These are phyloP conservation scores for Stichodactyla mertensii DNA, from an alignment of 64 coral and sea anemone genomes.

Conservation along the genomic window DNA sequence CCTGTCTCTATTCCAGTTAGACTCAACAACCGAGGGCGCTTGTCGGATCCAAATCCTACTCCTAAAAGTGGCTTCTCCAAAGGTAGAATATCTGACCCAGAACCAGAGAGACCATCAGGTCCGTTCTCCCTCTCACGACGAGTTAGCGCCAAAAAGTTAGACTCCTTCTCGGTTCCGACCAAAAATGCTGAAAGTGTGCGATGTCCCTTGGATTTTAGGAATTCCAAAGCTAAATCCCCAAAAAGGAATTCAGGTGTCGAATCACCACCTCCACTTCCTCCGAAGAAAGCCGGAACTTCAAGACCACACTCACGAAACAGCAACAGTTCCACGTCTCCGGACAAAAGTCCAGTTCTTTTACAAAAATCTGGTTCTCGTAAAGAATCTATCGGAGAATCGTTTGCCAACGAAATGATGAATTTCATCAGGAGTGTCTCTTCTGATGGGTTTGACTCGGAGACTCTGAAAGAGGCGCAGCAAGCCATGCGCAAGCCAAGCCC, in stretches of 20 bases:
- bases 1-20: background rate
- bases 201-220: background rate
- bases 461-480: background rate
- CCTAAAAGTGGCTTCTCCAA: background rate
- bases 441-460: background rate
- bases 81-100: background rate
- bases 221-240: background rate
- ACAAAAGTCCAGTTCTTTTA: constrained; percentile 3
- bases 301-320: background rate
- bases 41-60: background rate
- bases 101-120: background rate
- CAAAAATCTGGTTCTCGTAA: background rate
- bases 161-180: background rate
- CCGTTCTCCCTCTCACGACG: constrained; percentile 3
- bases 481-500: background rate
- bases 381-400: background rate
- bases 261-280: background rate
- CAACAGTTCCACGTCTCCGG: background rate
- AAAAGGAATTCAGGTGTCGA: background rate
- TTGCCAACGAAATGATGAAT: background rate
- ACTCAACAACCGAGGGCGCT: background rate
- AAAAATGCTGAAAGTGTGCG: background rate
- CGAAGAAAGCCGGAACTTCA: background rate
- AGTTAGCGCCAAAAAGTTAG: constrained; percentile 8
- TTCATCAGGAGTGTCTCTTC: constrained; percentile 14